A percentile compares a stretch with the other conserved stretches of the same genome.
phyloP scores from a whole-genome alignment of 2,797 vertebrate species.

The Myotis planiceps region DNA sequence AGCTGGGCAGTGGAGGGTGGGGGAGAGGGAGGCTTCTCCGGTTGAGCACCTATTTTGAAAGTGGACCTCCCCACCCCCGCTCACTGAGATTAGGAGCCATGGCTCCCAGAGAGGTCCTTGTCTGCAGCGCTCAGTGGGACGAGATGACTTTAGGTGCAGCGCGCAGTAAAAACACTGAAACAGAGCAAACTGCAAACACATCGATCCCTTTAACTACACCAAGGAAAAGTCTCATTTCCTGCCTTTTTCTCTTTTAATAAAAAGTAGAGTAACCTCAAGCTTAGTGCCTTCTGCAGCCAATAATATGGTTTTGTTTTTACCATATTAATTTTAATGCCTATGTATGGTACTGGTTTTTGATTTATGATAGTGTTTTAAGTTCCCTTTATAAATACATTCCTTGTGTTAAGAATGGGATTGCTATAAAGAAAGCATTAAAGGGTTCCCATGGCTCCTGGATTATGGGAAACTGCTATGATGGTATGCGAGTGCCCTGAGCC shows the following conservation, averaged over 20 bases:
- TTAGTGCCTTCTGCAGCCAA: background rate
- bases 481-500: background rate
- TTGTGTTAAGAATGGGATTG: background rate
- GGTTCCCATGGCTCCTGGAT: background rate
- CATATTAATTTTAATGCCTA: background rate
- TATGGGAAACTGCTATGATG: background rate
- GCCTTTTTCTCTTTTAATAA: background rate
- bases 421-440: background rate
- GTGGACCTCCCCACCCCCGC: background rate
- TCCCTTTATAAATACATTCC: background rate
- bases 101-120: background rate
- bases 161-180: background rate
- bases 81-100: background rate
- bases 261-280: background rate
- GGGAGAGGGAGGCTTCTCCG: background rate
- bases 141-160: background rate
- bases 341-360: background rate
- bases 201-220: background rate
- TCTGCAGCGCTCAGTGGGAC: background rate
- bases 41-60: background rate
- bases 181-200: background rate
- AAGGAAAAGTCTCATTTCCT: background rate
- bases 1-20: background rate
- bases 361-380: background rate
- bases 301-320: slow-evolving; percentile 8